Percentiles rank a stretch among this genome's conserved stretches.
Conservation (phyloP, 2,888 invertebrate species). For the Agriopis leucophaearia region DNA sequence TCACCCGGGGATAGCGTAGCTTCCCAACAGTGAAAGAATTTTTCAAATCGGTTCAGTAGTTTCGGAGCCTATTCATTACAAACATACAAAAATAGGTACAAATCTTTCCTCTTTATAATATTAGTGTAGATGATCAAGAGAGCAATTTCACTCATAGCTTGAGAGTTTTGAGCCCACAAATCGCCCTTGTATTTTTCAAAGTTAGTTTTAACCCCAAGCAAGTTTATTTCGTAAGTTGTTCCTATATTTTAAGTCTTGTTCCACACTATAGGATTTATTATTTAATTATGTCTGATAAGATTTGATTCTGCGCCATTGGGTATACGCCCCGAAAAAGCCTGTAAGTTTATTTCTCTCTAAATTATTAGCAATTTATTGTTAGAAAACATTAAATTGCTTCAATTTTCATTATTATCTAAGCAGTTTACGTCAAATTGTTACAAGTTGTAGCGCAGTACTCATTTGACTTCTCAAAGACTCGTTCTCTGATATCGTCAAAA, state of each 20-base stretch:
- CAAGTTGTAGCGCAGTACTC: conserved; percentile 21
- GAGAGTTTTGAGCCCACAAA: neutral
- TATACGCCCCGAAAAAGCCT: too few species aligned
- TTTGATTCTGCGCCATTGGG: too few species aligned
- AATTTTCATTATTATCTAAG: conserved; percentile 5
- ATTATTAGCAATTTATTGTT: conserved; percentile 7
- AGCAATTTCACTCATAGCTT: neutral
- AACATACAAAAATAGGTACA: too few species aligned
- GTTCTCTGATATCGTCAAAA: conserved; percentile 13
- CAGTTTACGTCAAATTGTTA: conserved; percentile 12
- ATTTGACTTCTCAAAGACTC: conserved; percentile 16
- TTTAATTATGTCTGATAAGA: too few species aligned
- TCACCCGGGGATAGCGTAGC: too few species aligned
- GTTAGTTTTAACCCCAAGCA: conserved; percentile 1
- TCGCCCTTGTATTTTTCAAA: neutral
- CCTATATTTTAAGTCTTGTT: too few species aligned
- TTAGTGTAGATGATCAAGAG: neutral
- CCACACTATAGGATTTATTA: too few species aligned
- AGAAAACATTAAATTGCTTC: conserved; percentile 8
- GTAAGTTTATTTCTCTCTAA: neutral
- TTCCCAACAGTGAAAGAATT: too few species aligned
- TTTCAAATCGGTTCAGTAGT: too few species aligned
- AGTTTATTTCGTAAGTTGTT: neutral
- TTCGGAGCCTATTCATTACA: too few species aligned
- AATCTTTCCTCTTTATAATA: too few species aligned